Evolutionary conservation across 2,888 invertebrate species (phyloP), one percentile per base, ranked within the genome.

Genomic region (Melanophora roralis): DNA sequence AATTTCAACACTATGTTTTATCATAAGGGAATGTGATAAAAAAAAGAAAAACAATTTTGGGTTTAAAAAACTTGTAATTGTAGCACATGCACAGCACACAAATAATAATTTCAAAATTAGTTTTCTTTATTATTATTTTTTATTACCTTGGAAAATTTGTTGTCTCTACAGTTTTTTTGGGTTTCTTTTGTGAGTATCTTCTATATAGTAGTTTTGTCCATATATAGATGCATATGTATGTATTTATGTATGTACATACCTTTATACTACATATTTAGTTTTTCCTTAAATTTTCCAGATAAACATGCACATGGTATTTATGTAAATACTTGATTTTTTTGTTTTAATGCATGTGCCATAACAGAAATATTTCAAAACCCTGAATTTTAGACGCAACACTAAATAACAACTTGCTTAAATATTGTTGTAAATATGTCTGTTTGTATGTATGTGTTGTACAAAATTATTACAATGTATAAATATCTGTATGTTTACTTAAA

Each of bases 341-440:
- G 59, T 45, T 45, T 32, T 67, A 74, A 60, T 72, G 51, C 74
- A 59, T 79, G 69, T 69, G 78, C 59, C 78, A 74, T 60, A 53
- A n/a, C n/a, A n/a, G n/a, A 74, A 78, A 65, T 65, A 69, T 74
- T 79, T 69, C 65, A 62, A 36, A 53, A 78, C 36, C 53, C 23
- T 19, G 34, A 34, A 75, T 53, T 62, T 32, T 12, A 53, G 27
- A 62, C 59, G n/a, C 34, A 40, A 34, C 14, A 40, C 27, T 14
- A 49, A 65, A 73, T 49, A 67, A 51, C 51, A 69, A 69, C n/a
- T 43, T 51, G 34, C 43, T 59, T 9, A 51, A 55, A 47, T 47
- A 36, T 53, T 34, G n/a, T n/a, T n/a, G n/a, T n/a, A n/a, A n/a
- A n/a, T n/a, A n/a, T n/a, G n/a, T n/a, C n/a, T n/a, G n/a, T n/a